Evolutionary conservation across 2,113 vertebrate species (phyloP), one percentile per base, ranked within the genome.

Genomic region (Heloderma charlesbogerti): DNA sequence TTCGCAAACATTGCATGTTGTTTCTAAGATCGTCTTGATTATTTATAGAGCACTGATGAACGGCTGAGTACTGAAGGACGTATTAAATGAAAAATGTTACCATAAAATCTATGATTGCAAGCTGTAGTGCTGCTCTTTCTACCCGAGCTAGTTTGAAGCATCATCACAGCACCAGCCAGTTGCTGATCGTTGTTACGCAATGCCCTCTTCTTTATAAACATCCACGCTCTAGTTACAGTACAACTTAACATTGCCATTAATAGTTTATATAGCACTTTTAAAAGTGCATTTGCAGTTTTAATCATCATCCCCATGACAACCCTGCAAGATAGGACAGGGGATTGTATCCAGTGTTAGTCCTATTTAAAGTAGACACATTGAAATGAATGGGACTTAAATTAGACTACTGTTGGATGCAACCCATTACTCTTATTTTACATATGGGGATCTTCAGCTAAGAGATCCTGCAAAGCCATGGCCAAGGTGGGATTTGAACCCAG

Each of bases 1-100:
- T 89, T 90, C 63, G 88, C 93, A 90, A 95, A 72, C 72, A 93
- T 94, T 10, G 87, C 94, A 93, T 94, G 69, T 92, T 96, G 84
- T 87, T 95, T 72, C 89, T 93, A 8, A 86, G 72, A 90, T 94
- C 72, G 87, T 89, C 69, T 75, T 93, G 93, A 60, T 94, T 95
- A 93, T 95, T 96, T 95, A 92, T 93, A 93, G 54, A 88, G 84
- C 84, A 94, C 0, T 89, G 90, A 94, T 87, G n/a, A 77, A 91
- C 94, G 94, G 91, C 25, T 34, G 91, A 95, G 77, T 43, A 54
- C 60, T 94, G 90, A 93, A 93, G 83, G 84, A 88, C 80, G 72
- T 81, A 37, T 95, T 54, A 91, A 90, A 90, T 88, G 89, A 82
- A 90, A 89, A 94, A 93, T 27, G n/a, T 31, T 74, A 0, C 63